Conservation (phyloP, 2,113 vertebrate genomes). For the Calyptommatus sinebrachiatus region DNA sequence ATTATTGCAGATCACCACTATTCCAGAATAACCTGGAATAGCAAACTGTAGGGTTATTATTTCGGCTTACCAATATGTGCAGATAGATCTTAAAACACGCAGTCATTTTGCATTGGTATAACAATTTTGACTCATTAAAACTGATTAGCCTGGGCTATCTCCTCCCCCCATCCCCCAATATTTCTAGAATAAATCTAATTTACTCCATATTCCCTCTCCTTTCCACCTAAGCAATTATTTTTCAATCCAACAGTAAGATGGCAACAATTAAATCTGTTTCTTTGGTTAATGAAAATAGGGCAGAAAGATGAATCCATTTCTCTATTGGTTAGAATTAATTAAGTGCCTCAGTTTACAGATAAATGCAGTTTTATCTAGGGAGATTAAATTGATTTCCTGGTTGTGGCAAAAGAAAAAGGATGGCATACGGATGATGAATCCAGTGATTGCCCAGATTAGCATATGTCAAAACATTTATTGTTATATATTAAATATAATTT, state of each 20-base stretch:
- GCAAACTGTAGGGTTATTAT: too few species aligned
- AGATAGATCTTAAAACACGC: not conserved
- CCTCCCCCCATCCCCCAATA: not conserved
- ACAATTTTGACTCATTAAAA: not conserved
- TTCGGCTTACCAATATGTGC: not conserved
- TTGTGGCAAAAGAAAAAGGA: slow-evolving; percentile 57
- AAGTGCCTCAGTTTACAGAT: slow-evolving; percentile 65
- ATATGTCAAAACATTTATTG: slow-evolving; percentile 10
- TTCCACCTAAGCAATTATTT: slow-evolving; percentile 15
- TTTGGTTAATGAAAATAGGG: slow-evolving; percentile 53
- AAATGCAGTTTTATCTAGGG: slow-evolving; percentile 49
- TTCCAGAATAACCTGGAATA: too few species aligned
- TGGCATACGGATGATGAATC: slow-evolving; percentile 29
- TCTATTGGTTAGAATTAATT: slow-evolving; percentile 67
- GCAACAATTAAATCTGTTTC: slow-evolving; percentile 64
- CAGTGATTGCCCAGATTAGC: slow-evolving; percentile 3
- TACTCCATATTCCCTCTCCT: slow-evolving; percentile 1
- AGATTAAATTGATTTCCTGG: slow-evolving; percentile 65
- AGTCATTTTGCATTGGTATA: not conserved
- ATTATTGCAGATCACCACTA: too few species aligned
- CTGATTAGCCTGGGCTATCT: slow-evolving; percentile 22
- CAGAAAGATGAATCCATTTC: slow-evolving; percentile 51
- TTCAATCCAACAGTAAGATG: slow-evolving; percentile 27
- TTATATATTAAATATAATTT: slow-evolving; percentile 29
- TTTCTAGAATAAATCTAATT: slow-evolving; percentile 27